Base-by-base conservation (phyloP, 2,888 invertebrate species). In the Augochlorella aurata region DNA sequence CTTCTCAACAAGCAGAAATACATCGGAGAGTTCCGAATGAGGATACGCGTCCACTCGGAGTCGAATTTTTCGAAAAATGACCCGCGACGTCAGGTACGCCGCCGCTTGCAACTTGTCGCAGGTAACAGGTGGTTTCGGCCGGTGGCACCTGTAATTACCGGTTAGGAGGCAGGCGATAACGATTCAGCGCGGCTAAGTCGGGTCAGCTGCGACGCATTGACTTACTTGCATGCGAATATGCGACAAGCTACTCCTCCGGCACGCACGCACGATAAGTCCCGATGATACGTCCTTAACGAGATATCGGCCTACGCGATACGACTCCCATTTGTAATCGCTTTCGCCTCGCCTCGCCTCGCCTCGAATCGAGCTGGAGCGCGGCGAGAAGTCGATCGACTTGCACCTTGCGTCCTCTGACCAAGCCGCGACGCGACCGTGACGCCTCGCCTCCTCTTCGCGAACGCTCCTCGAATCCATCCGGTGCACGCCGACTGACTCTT, bases 51-150 rank as follows among this genome's bases (percentile, higher is more conserved):
- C 12, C 14, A 12, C 14, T 10, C 50, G 16, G 16, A 0, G 9
- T 10, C 44, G 24, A 47, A 47, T 52, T 49, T 49, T 10, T 49
- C 0, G 18, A 52, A 44, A 44, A 65, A 50, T 21, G 21, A 1
- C 63, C 49, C 24, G 14, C 44, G 16, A 16, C 8, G 45, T 10
- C n/a, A 38, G 12, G 38, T 21, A 18, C 2, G 52, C 61, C 81
- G 78, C 72, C 81, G 83, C 75, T 86, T 85, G 74, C 74, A 85
- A 80, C 79, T 76, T 72, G 74, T 79, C 80, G 79, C 83, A 84
- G 81, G 88, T 89, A 90, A 90, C 89, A 90, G 90, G 90, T 90
- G 90, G 87, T 87, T 83, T 83, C 77, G 88, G 77, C 77, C 80
- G 84, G 77, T 84, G 87, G 81, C 84, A 86, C 85, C 86, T 83